phyloP scores from a whole-genome alignment of 2,888 invertebrate species.

The Heliconius erato region DNA sequence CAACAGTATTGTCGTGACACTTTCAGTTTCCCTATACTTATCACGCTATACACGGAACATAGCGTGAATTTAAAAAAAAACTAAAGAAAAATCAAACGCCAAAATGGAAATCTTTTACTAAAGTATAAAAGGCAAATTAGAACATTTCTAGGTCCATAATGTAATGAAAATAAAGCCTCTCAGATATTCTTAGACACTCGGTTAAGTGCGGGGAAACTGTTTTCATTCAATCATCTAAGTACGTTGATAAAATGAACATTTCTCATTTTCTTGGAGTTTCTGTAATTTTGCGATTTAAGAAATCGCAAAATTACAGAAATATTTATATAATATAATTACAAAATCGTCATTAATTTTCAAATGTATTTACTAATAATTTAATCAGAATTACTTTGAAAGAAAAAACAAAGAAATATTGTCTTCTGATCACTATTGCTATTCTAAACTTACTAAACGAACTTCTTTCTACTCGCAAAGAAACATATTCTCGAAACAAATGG shows the following conservation, averaged over 20 bases:
- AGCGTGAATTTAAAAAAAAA: not conserved
- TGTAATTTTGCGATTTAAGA: not conserved
- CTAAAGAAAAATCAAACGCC: no score
- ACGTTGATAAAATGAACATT: slow-evolving; percentile 2
- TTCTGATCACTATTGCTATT: not conserved
- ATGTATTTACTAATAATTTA: not conserved
- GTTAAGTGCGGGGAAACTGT: slow-evolving; percentile 4
- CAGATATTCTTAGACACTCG: slow-evolving; percentile 10
- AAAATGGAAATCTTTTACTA: not conserved
- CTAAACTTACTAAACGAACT: not conserved
- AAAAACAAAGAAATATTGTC: not conserved
- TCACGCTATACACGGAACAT: no score
- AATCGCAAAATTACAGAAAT: no score
- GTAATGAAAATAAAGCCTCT: slow-evolving; percentile 22
- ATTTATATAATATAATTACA: no score
- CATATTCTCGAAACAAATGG: not conserved
- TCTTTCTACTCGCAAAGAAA: not conserved
- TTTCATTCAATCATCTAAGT: slow-evolving; percentile 28
- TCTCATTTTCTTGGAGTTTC: not conserved
- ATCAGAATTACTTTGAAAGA: not conserved
- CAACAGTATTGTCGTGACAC: no score
- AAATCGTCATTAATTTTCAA: not conserved
- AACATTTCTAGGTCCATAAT: not conserved
- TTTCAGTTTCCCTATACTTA: no score
- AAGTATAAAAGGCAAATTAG: slow-evolving; percentile 8